A percentile compares a stretch with the other conserved stretches of the same genome.
Conservation (phyloP, 1,140 invertebrate species). For the Diabrotica virgifera region DNA sequence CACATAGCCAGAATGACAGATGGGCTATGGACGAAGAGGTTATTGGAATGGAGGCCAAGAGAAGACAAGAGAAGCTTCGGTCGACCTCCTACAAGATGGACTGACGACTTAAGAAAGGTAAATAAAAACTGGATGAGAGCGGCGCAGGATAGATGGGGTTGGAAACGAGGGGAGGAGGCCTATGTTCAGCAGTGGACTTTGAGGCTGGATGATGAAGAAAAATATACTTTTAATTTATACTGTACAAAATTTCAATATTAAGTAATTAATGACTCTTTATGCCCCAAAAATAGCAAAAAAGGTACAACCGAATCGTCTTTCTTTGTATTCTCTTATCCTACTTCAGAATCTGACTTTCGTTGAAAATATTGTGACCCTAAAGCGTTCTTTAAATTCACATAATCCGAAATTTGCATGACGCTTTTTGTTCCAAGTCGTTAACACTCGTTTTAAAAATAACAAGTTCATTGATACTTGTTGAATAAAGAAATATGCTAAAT, state of each 20-base stretch:
- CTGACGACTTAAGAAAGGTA: too few species aligned
- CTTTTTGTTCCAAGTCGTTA: background rate
- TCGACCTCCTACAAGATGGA: too few species aligned
- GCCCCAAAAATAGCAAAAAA: background rate
- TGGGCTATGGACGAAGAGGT: too few species aligned
- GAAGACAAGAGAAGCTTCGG: too few species aligned
- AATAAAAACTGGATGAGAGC: too few species aligned
- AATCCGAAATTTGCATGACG: background rate
- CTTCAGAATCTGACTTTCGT: background rate
- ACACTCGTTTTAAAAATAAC: background rate
- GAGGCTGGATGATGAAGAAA: too few species aligned
- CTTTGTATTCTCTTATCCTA: background rate
- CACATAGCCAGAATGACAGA: too few species aligned
- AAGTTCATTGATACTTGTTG: slow-evolving; percentile 1
- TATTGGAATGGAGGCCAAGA: too few species aligned
- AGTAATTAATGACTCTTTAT: background rate
- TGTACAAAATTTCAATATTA: background rate
- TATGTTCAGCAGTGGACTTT: too few species aligned
- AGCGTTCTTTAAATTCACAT: background rate
- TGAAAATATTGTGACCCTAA: background rate
- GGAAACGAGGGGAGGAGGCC: too few species aligned
- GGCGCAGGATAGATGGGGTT: too few species aligned
- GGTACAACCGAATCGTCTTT: background rate
- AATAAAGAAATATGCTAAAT: slow-evolving; percentile 6
- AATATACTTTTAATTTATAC: background rate